Conservation (phyloP, 2,113 vertebrate genomes). For the Holacanthus passer region DNA sequence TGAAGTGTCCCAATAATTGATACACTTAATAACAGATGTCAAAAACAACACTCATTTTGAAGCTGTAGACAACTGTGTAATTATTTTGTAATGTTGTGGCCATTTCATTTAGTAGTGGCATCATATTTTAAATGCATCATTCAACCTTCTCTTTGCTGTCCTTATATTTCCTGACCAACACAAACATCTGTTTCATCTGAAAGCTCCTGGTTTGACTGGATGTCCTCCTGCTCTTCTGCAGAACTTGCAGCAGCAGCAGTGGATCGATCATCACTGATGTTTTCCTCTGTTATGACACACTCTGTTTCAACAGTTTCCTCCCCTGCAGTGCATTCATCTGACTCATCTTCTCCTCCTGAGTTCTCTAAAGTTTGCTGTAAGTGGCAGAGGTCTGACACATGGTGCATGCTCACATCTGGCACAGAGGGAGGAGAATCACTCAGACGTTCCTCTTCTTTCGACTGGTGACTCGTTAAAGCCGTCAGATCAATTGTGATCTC, state of each 20-base stretch:
- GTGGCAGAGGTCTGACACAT: neutral
- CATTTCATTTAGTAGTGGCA: no score
- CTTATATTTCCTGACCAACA: conserved; percentile 12
- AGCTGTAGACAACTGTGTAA: neutral
- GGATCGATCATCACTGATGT: neutral
- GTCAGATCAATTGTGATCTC: conserved; percentile 3
- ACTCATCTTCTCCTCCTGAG: conserved; percentile 10
- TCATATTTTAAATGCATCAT: neutral
- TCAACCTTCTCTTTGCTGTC: neutral
- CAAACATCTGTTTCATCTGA: conserved; percentile 24
- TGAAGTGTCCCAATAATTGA: neutral
- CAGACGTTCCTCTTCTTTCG: conserved; percentile 9
- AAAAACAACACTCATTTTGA: neutral
- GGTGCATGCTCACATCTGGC: neutral
- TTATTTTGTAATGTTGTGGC: neutral
- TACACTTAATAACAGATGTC: no score
- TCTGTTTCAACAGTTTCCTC: neutral
- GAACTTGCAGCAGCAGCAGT: neutral
- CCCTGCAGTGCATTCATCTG: conserved; percentile 1
- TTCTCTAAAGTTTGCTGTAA: conserved; percentile 7
- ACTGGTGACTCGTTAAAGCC: conserved; percentile 2
- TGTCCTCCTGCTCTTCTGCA: conserved; percentile 14
- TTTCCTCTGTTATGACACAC: conserved; percentile 27
- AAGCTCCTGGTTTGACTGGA: conserved; percentile 22
- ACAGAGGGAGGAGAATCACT: neutral